Evolutionary conservation across 2,797 vertebrate species (phyloP).

Genomic region (Salarias fasciatus): DNA sequence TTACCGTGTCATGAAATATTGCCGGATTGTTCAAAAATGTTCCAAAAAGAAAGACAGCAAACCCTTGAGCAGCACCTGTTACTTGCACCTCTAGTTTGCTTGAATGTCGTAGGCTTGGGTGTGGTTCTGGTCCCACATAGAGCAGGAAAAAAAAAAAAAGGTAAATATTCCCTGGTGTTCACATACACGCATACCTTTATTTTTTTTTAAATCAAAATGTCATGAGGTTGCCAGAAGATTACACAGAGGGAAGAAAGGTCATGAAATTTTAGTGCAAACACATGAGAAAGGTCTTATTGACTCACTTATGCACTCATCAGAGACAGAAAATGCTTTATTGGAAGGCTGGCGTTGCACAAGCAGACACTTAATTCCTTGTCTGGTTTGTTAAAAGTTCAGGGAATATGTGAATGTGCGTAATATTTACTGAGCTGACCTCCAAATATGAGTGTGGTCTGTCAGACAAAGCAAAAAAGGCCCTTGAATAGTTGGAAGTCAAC

Average conservation of each 20-base stretch:
- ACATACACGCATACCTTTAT: slow-evolving; percentile 44
- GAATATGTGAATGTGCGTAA: slow-evolving; percentile 43
- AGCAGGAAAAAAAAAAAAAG: slow-evolving; percentile 28
- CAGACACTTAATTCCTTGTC: slow-evolving; percentile 53
- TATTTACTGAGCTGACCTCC: slow-evolving; percentile 61
- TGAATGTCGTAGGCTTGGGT: slow-evolving; percentile 36
- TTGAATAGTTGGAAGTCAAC: slow-evolving; percentile 56
- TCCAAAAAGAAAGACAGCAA: slow-evolving; percentile 27
- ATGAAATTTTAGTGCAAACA: slow-evolving; percentile 68
- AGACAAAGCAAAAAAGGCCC: slow-evolving; percentile 61
- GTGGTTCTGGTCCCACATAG: slow-evolving; percentile 48
- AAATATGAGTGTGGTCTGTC: slow-evolving; percentile 56
- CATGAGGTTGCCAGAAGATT: slow-evolving; percentile 54
- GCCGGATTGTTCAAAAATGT: slow-evolving; percentile 42
- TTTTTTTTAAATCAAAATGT: slow-evolving; percentile 58
- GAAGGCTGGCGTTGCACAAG: slow-evolving; percentile 50
- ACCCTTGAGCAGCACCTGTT: slow-evolving; percentile 52
- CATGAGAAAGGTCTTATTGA: slow-evolving; percentile 49
- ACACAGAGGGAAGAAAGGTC: slow-evolving; percentile 48
- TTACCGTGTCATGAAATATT: slow-evolving; percentile 42
- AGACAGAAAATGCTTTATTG: slow-evolving; percentile 53
- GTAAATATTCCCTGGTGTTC: slow-evolving; percentile 34
- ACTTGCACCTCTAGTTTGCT: slow-evolving; percentile 26
- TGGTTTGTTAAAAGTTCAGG: slow-evolving; percentile 39
- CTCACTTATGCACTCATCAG: slow-evolving; percentile 55